phyloP scores from a whole-genome alignment of 1,140 invertebrate species.

The Nasonia longicornis region DNA sequence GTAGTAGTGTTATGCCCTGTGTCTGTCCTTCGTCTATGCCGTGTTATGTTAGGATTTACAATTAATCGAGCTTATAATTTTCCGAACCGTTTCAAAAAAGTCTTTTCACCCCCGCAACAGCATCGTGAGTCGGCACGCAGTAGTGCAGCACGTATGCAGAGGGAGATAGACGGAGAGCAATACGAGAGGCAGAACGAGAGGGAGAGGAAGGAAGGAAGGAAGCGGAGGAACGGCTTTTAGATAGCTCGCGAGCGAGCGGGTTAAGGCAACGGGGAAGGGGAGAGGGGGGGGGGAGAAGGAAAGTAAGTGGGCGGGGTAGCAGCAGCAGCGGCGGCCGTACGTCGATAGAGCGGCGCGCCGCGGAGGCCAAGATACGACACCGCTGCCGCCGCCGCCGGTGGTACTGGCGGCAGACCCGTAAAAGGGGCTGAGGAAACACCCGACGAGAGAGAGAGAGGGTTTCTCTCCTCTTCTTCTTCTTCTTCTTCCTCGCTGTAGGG shows the following conservation, averaged over 20 bases:
- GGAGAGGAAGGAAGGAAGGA: slow-evolving; percentile 4
- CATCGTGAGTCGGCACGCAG: background rate
- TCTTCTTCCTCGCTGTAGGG: slow-evolving; percentile 18
- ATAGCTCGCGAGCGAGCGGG: slow-evolving; percentile 37
- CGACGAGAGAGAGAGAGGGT: slow-evolving; percentile 43
- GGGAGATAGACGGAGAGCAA: background rate
- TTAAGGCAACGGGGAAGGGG: slow-evolving; percentile 25
- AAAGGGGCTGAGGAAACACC: slow-evolving; percentile 50
- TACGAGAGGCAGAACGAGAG: background rate
- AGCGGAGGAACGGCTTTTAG: slow-evolving; percentile 42
- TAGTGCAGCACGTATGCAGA: background rate
- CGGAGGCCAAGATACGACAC: slow-evolving; percentile 70
- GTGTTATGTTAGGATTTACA: too few relatives aligned
- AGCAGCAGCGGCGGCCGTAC: slow-evolving; percentile 58
- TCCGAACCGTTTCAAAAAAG: too few relatives aligned
- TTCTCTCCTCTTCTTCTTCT: slow-evolving; percentile 33
- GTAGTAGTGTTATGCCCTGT: too few relatives aligned
- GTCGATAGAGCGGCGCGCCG: slow-evolving; percentile 70
- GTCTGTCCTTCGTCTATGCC: too few relatives aligned
- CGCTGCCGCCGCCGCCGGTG: slow-evolving; percentile 60
- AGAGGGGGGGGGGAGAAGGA: background rate
- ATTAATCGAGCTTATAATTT: too few relatives aligned
- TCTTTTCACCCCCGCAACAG: background rate
- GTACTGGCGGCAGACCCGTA: slow-evolving; percentile 61
- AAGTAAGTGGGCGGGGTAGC: slow-evolving; percentile 42